Evolutionary conservation across 2,113 vertebrate genomes (phyloP).

Genomic region (Prietella phreatophila): DNA sequence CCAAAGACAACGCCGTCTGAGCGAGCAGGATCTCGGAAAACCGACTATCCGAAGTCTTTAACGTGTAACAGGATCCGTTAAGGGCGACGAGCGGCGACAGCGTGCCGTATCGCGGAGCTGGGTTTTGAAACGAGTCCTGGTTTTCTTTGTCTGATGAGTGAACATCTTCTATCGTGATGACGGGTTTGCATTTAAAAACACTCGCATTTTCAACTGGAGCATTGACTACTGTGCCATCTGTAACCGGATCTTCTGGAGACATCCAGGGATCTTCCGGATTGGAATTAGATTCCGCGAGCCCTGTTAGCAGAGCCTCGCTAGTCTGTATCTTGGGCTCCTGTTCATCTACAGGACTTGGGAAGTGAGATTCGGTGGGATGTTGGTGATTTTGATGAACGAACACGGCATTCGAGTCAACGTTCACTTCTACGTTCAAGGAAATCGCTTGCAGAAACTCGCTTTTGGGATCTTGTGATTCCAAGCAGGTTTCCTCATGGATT

Average conservation of each 20-base stretch:
- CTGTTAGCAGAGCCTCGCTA: neutral
- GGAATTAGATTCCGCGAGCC: neutral
- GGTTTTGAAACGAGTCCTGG: neutral
- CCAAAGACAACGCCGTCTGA: conserved; percentile 57
- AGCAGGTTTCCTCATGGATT: conserved; percentile 6
- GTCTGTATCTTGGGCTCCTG: neutral
- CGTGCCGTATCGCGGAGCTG: neutral
- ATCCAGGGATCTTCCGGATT: neutral
- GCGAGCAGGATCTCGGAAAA: conserved; percentile 53
- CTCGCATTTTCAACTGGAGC: conserved; percentile 5
- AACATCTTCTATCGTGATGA: conserved; percentile 42
- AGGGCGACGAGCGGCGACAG: conserved; percentile 13
- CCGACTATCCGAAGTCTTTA: neutral
- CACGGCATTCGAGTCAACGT: neutral
- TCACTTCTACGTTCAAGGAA: conserved; percentile 46
- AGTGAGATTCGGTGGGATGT: neutral
- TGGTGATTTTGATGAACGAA: neutral
- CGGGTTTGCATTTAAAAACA: conserved; percentile 23
- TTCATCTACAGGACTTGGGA: neutral
- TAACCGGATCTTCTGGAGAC: neutral
- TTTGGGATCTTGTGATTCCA: neutral
- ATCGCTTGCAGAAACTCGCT: conserved; percentile 31
- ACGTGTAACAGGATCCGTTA: conserved; percentile 26
- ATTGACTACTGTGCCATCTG: neutral
- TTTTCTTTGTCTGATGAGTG: conserved; percentile 42